Base-by-base conservation (phyloP, 2,888 invertebrate genomes). In the Drosophila parthenogenetica region DNA sequence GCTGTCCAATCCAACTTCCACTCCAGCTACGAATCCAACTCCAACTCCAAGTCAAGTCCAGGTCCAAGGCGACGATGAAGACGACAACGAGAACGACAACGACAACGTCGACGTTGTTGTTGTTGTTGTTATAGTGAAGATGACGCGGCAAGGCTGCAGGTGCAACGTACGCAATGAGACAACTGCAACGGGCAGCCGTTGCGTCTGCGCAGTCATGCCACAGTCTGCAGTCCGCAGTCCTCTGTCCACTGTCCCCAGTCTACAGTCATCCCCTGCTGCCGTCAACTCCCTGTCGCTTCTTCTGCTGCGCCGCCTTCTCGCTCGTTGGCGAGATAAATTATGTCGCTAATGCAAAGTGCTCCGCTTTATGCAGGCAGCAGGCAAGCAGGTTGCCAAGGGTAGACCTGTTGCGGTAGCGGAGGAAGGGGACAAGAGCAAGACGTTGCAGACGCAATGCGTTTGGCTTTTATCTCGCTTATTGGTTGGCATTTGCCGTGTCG, bases 321-420 rank as follows among this genome's bases (percentile, higher is more conserved):
- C 89, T 89, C 73, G 84, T 87, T 88, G 86, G 82, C 87, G 90
- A 91, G 91, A 91, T 91, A 92, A 92, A 91, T 91, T 92, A 91
- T 91, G 90, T 90, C 91, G 91, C 91, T 90, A 91, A 91, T 91
- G 91, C 91, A 91, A 91, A 91, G 91, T 91, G 91, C 90, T 90
- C 90, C 90, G 89, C 90, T 91, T 90, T 91, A 86, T 89, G 83
- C 74, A 81, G 74, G 58, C 63, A 73, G 63, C 48, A 48, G 46
- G 53, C 25, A 58, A 57, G 13, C 62, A 32, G 42, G 35, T 45
- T 35, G 40, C 7, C 37, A 43, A 48, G 32, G 51, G 51, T n/a
- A 40, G 17, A n/a, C 40, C 14, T 14, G 11, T n/a, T n/a, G n/a
- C n/a, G n/a, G n/a, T n/a, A n/a, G n/a, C 32, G n/a, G 22, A 13